Base-by-base conservation (phyloP, 2,797 vertebrate species). In the Onychomys arenicola region DNA sequence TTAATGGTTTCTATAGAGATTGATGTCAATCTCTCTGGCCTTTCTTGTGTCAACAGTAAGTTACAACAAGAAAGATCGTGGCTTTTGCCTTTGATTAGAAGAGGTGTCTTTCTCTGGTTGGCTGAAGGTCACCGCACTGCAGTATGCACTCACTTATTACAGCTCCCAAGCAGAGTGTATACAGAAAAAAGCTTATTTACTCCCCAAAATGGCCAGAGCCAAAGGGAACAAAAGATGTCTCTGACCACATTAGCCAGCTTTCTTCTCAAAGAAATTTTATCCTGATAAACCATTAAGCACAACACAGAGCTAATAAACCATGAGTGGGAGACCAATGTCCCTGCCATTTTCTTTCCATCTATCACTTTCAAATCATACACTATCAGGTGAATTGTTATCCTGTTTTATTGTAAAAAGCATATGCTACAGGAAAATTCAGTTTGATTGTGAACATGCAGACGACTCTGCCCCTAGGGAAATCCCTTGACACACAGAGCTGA, bases 1-100 rank as follows among this genome's bases (percentile, higher is more conserved):
- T 98, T 99, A 98, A 98, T 98, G 98, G 98, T 99, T 99, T 98
- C 98, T 99, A 98, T 99, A 98, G 98, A 99, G 98, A 99, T 99
- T 98, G 98, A 98, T 98, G 98, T 98, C 99, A 98, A 99, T 99
- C 98, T 98, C 98, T 98, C 98, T 99, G 99, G 99, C 99, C 99
- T 99, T 99, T 99, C 98, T 98, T 99, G 98, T 99, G 98, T 99
- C 98, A 99, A 99, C 98, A 99, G 97, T 98, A 98, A 98, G 98
- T 98, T 99, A 98, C 98, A 98, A 98, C 98, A 98, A 98, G 98
- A 98, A 99, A 99, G 99, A 99, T 98, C 98, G 98, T 98, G 98
- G 98, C 98, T 99, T 99, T 98, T 98, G 98, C 98, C 98, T 98
- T 98, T 99, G 98, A 99, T 99, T 99, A 99, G 98, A 99, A 98